A percentile compares a stretch with the other conserved stretches of the same genome.
Conservation (phyloP, 2,888 invertebrate species). For the Rugalucina vietnamica region DNA sequence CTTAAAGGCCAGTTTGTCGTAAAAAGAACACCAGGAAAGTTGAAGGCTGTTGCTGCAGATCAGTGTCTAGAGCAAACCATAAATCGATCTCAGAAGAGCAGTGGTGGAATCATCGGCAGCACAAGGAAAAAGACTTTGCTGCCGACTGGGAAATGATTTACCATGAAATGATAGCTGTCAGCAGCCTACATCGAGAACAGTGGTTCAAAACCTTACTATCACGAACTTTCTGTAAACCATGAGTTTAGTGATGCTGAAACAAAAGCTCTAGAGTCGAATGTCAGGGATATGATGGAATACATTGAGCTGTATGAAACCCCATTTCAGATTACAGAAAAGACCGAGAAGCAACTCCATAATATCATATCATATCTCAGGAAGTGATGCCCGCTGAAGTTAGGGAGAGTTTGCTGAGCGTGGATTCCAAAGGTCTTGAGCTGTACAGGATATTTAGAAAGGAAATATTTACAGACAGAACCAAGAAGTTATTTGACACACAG, state of each 20-base stretch:
- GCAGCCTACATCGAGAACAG: conserved; percentile 16
- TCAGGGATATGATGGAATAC: too few relatives aligned
- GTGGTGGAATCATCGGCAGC: background rate
- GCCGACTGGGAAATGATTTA: conserved; percentile 25
- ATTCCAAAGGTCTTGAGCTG: too few relatives aligned
- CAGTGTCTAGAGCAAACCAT: background rate
- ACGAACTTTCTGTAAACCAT: too few relatives aligned
- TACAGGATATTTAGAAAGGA: too few relatives aligned
- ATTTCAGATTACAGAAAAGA: too few relatives aligned
- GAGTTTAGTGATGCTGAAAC: too few relatives aligned
- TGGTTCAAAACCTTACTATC: conserved; percentile 1
- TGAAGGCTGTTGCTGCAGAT: background rate
- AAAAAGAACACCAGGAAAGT: background rate
- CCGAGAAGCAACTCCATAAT: background rate
- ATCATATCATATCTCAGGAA: background rate
- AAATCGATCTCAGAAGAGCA: background rate
- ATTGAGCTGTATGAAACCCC: too few relatives aligned
- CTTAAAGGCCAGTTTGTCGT: background rate
- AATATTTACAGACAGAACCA: too few relatives aligned
- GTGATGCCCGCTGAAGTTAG: background rate
- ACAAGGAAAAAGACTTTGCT: conserved; percentile 8
- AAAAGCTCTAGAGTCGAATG: too few relatives aligned
- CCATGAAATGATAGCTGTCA: conserved; percentile 28
- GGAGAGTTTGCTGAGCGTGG: too few relatives aligned
- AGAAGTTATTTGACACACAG: background rate